These are phyloP conservation scores for Thysanoteuthis rhombus DNA, from an alignment of 2,888 invertebrate species.

Conservation along the genomic window DNA sequence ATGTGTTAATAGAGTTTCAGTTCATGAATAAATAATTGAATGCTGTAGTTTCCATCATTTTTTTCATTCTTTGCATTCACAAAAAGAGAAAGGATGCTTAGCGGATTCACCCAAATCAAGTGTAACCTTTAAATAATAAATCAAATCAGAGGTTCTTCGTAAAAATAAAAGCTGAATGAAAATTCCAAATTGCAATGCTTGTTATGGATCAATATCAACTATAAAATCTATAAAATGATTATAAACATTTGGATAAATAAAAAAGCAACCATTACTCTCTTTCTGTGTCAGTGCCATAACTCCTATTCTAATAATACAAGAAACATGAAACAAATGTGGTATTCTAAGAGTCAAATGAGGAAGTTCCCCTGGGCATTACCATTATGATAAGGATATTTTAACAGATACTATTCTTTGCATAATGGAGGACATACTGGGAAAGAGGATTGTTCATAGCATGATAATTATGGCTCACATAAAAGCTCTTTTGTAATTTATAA, in stretches of 20 bases:
- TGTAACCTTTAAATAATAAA: background rate
- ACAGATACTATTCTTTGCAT: no score
- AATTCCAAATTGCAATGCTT: background rate
- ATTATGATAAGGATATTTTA: no score
- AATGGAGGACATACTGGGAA: no score
- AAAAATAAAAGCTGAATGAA: background rate
- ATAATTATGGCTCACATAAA: no score
- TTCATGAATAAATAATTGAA: background rate
- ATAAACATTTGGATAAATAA: background rate
- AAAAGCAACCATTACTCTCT: background rate
- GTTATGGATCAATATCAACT: background rate
- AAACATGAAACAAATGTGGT: background rate
- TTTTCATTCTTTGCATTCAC: background rate
- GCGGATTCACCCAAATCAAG: background rate
- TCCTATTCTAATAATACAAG: background rate
- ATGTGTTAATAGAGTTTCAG: conserved; percentile 1
- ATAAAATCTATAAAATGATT: background rate
- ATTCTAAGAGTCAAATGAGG: background rate
- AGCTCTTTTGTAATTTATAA: no score
- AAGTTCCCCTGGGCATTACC: no score
- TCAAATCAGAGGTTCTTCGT: background rate
- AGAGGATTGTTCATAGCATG: no score
- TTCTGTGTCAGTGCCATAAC: background rate
- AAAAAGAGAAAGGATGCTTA: background rate
- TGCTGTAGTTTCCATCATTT: background rate